Evolutionary conservation across 2,888 invertebrate genomes (phyloP).

Genomic region (Endomychus coccineus): DNA sequence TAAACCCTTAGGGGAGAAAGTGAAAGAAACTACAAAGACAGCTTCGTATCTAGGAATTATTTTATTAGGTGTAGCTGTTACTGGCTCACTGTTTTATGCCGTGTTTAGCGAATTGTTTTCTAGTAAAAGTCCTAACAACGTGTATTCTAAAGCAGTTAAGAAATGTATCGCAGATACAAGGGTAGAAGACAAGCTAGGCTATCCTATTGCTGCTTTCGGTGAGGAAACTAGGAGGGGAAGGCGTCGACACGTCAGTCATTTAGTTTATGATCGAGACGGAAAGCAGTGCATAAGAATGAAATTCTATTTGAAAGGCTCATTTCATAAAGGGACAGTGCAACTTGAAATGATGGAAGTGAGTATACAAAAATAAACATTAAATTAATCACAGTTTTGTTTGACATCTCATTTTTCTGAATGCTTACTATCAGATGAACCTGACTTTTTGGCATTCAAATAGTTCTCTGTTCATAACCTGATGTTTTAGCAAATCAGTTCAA

Average conservation of each 20-base stretch:
- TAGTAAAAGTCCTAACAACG: slow-evolving; percentile 75
- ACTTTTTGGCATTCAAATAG: too few relatives aligned
- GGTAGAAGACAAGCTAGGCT: slow-evolving; percentile 77
- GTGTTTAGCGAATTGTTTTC: slow-evolving; percentile 84
- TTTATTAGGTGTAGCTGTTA: slow-evolving; percentile 62
- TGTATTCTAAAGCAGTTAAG: slow-evolving; percentile 73
- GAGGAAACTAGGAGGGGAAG: slow-evolving; percentile 79
- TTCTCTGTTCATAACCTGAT: too few relatives aligned
- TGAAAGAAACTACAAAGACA: slow-evolving; percentile 87
- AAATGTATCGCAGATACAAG: slow-evolving; percentile 67
- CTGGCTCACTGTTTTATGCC: slow-evolving; percentile 74
- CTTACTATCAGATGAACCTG: too few relatives aligned
- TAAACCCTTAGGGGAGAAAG: slow-evolving; percentile 63
- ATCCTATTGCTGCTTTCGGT: slow-evolving; percentile 82
- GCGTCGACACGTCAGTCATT: slow-evolving; percentile 76
- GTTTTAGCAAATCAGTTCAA: too few relatives aligned
- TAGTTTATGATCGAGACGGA: slow-evolving; percentile 66
- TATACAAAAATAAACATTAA: too few relatives aligned
- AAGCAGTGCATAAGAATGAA: slow-evolving; percentile 77
- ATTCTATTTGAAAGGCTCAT: slow-evolving; percentile 80
- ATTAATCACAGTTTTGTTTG: too few relatives aligned
- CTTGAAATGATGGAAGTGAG: slow-evolving; percentile 78
- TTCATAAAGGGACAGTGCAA: slow-evolving; percentile 75
- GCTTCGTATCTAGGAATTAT: slow-evolving; percentile 79
- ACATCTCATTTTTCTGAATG: too few relatives aligned